Conservation (phyloP, 2,113 vertebrate genomes). For the Indicator maculatus region DNA sequence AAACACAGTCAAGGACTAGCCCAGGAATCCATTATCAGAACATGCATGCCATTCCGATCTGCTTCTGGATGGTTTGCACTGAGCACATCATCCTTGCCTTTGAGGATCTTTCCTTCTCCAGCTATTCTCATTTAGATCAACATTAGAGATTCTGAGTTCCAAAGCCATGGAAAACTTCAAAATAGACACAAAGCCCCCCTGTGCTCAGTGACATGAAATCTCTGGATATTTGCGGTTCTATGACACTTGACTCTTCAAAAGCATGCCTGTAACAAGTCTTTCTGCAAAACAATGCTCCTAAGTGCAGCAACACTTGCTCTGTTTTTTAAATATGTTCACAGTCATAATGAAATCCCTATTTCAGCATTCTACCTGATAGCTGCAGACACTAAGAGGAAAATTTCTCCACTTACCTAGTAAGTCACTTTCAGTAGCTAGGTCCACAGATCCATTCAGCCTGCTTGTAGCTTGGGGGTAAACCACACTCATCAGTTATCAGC, state of each 20-base stretch:
- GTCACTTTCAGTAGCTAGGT: conserved; percentile 52
- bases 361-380: conserved; percentile 14
- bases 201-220: accelerated
- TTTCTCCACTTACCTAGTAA: conserved; percentile 52
- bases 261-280: not conserved
- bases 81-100: not conserved
- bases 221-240: not conserved
- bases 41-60: not conserved
- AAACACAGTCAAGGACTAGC: not conserved
- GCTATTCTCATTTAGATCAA: not conserved
- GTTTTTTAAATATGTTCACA: not conserved
- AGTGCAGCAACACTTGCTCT: not conserved
- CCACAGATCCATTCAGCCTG: conserved; percentile 61
- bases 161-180: not conserved
- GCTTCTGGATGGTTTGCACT: not conserved
- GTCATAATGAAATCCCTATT: not conserved
- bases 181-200: not conserved
- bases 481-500: conserved; percentile 37
- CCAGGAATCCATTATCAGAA: not conserved
- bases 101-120: not conserved
- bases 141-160: not conserved
- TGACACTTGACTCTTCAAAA: not conserved
- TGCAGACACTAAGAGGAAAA: conserved; percentile 25
- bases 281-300: not conserved
- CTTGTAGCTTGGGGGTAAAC: conserved; percentile 61